Percentiles rank a stretch among this genome's conserved stretches.
Conservation (phyloP, 2,113 vertebrate genomes). For the Tapirus terrestris region DNA sequence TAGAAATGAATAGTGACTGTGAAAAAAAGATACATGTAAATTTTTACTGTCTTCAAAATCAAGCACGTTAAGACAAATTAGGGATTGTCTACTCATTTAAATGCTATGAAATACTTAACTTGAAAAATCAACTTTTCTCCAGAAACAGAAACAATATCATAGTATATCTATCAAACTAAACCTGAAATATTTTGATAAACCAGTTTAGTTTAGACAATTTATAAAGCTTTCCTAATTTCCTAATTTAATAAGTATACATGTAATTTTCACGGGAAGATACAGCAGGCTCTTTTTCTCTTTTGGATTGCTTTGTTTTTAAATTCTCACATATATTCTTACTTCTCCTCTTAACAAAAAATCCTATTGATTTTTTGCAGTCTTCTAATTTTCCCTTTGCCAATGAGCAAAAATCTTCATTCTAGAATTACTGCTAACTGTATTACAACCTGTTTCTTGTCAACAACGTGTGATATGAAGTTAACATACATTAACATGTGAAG, state of each 20-base stretch:
- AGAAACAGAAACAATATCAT: background rate
- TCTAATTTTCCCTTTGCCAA: background rate
- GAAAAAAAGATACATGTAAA: background rate
- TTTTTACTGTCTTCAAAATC: background rate
- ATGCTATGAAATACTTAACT: background rate
- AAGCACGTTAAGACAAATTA: background rate
- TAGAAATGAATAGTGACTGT: conserved; percentile 41
- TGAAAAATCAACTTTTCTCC: background rate
- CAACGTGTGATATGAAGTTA: background rate
- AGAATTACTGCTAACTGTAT: background rate
- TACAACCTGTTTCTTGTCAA: background rate
- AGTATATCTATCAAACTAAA: background rate
- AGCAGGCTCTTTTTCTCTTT: background rate
- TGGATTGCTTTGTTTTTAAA: background rate
- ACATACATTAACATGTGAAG: background rate
- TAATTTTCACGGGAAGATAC: background rate
- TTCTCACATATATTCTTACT: background rate
- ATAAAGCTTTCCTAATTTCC: background rate
- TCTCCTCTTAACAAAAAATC: background rate
- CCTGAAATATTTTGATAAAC: background rate
- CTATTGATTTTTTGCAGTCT: background rate
- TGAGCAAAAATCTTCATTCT: background rate
- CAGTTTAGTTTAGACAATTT: background rate
- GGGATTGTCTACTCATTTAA: background rate
- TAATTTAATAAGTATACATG: background rate